These are phyloP conservation scores for Scaeva pyrastri DNA, from an alignment of 2,888 invertebrate species.

Conservation along the genomic window DNA sequence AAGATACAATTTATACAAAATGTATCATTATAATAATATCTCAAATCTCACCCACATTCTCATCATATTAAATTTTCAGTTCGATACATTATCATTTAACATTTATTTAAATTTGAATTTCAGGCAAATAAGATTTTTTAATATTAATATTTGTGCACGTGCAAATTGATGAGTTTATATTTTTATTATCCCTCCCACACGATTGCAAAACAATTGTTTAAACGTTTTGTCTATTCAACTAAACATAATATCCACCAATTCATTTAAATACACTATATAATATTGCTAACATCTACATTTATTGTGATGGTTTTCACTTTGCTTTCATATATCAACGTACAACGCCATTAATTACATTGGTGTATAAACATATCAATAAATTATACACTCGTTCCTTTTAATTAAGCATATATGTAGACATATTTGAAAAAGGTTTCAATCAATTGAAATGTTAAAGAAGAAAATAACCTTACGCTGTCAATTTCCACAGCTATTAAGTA, in stretches of 20 bases:
- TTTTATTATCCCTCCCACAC: not conserved
- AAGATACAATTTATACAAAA: too few relatives aligned
- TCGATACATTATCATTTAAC: too few relatives aligned
- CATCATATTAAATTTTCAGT: too few relatives aligned
- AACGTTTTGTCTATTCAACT: not conserved
- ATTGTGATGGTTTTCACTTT: not conserved
- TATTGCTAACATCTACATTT: conserved; percentile 8
- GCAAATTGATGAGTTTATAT: conserved; percentile 1
- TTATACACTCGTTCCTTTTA: conserved; percentile 34
- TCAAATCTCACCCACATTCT: too few relatives aligned
- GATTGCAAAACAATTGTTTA: conserved; percentile 31
- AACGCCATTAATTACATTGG: conserved; percentile 37
- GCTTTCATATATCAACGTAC: conserved; percentile 19
- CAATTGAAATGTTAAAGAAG: conserved; percentile 62
- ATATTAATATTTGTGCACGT: conserved; percentile 1
- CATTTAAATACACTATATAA: conserved; percentile 32
- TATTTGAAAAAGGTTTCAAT: conserved; percentile 37
- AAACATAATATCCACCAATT: not conserved
- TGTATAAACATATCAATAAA: conserved; percentile 51
- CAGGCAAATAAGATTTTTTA: too few relatives aligned
- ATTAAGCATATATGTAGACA: conserved; percentile 43
- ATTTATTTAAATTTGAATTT: too few relatives aligned
- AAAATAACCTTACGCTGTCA: conserved; percentile 47
- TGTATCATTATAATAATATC: too few relatives aligned
- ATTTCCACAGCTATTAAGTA: conserved; percentile 57